A percentile compares a stretch with the other conserved stretches of the same genome.
These are phyloP conservation scores for Nothura maculosa DNA, from an alignment of 2,797 vertebrate genomes.

Conservation along the genomic window DNA sequence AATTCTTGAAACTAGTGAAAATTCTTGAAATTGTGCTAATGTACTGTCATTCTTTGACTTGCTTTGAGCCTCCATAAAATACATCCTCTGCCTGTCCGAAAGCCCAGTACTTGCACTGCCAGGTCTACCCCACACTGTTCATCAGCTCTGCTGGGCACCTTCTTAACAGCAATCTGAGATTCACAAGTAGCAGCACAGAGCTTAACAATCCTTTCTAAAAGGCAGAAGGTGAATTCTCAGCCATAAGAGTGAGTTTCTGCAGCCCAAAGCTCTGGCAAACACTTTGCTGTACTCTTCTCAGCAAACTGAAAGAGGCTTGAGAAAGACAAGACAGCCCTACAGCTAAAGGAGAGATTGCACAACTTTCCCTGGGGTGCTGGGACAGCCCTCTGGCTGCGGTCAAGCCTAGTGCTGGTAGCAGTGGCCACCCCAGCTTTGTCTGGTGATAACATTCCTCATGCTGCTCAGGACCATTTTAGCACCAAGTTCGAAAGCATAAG, in stretches of 20 bases:
- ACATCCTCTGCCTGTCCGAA: background rate
- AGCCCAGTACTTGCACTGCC: background rate
- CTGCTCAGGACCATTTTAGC: background rate
- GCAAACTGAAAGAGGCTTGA: background rate
- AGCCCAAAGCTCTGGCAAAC: background rate
- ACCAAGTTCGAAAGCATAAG: background rate
- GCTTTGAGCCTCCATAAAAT: background rate
- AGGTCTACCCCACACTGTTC: background rate
- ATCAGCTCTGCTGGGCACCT: background rate
- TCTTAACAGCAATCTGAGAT: background rate
- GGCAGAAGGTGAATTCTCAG: background rate
- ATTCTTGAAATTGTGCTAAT: background rate
- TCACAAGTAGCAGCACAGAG: background rate
- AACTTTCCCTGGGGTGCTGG: background rate
- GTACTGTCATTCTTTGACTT: background rate
- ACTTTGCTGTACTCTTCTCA: background rate
- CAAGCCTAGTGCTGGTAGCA: background rate
- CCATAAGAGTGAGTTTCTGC: background rate
- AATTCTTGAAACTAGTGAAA: background rate
- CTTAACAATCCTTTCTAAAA: conserved; percentile 3
- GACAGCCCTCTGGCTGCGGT: background rate
- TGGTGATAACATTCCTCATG: background rate
- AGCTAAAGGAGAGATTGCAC: background rate
- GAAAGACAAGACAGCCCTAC: background rate
- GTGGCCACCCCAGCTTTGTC: background rate